phyloP scores from a whole-genome alignment of 2,888 invertebrate species.

The Rotaria macrura region DNA sequence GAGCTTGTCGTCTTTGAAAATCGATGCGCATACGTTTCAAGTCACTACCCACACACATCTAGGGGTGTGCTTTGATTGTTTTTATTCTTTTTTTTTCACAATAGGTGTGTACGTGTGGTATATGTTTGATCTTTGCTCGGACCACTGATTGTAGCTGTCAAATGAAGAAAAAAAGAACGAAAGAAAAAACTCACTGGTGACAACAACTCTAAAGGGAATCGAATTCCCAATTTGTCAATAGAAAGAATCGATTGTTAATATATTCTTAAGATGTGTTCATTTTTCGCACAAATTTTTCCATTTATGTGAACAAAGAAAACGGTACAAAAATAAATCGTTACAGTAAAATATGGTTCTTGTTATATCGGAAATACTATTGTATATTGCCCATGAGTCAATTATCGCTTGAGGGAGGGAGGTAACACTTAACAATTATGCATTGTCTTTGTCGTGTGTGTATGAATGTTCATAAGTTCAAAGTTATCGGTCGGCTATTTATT shows the following conservation, averaged over 20 bases:
- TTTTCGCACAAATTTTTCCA: neutral
- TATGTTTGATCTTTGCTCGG: conserved; percentile 8
- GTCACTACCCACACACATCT: neutral
- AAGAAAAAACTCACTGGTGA: neutral
- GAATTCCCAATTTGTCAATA: conserved; percentile 10
- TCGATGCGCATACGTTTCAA: neutral
- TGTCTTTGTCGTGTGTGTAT: neutral
- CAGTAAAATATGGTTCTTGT: neutral
- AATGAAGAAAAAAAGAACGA: neutral
- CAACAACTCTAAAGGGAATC: conserved; percentile 11
- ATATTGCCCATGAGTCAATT: neutral
- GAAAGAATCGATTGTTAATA: neutral
- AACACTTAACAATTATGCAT: neutral
- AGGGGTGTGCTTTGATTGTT: neutral
- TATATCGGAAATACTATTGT: neutral
- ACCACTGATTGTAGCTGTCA: neutral
- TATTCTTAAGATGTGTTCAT: conserved; percentile 2
- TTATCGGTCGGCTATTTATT: neutral
- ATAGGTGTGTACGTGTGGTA: conserved; percentile 15
- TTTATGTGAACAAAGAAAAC: too few species aligned
- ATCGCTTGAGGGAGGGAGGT: neutral
- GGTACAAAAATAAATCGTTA: too few species aligned
- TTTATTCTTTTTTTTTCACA: neutral
- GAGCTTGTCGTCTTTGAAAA: conserved; percentile 3
- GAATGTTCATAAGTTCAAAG: conserved; percentile 3